These are phyloP conservation scores for Anguilla marmorata DNA, from an alignment of 2,797 vertebrate species.

Conservation along the genomic window DNA sequence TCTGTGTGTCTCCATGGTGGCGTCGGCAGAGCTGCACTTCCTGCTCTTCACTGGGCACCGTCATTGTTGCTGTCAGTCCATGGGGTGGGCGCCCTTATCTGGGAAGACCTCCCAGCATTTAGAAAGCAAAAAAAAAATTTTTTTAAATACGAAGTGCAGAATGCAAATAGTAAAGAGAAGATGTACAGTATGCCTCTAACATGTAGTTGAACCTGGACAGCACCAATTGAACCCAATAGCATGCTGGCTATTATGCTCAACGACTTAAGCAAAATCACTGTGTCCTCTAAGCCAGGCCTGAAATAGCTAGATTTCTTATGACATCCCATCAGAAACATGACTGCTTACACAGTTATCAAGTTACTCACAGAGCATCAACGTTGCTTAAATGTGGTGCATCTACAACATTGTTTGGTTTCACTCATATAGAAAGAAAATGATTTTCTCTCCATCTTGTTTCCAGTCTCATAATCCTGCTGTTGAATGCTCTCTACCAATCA, in stretches of 20 bases:
- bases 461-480: neutral
- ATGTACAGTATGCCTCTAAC: neutral
- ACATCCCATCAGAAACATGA: neutral
- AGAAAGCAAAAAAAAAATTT: neutral
- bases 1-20: conserved; percentile 41
- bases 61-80: neutral
- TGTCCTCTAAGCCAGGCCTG: neutral
- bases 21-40: neutral
- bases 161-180: neutral
- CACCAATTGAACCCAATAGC: neutral
- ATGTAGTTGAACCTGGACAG: neutral
- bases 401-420: conserved; percentile 3
- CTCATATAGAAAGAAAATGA: neutral
- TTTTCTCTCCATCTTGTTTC: neutral
- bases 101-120: neutral
- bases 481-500: neutral
- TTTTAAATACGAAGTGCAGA: neutral
- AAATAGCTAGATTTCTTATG: neutral
- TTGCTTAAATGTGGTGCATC: conserved; percentile 10
- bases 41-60: neutral
- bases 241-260: neutral
- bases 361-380: neutral
- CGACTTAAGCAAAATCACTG: neutral
- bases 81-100: neutral
- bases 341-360: neutral